These are phyloP conservation scores for Galeruca laticollis DNA, from an alignment of 2,888 invertebrate genomes.

Conservation along the genomic window DNA sequence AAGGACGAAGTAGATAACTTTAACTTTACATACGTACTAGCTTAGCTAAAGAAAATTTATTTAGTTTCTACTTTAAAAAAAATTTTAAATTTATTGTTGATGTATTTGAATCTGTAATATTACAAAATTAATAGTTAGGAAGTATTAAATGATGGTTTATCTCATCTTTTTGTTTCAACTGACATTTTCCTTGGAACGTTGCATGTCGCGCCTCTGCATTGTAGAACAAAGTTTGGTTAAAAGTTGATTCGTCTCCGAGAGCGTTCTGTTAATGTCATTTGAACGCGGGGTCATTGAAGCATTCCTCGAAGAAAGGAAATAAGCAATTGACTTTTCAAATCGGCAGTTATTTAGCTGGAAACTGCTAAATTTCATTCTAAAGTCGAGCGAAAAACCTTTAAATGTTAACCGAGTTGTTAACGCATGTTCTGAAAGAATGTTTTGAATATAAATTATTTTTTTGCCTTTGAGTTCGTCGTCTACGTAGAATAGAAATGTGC, in stretches of 20 bases:
- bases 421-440: slow-evolving; percentile 31
- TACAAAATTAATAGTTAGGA: no score
- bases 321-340: slow-evolving; percentile 63
- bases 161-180: no score
- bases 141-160: no score
- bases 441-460: slow-evolving; percentile 37
- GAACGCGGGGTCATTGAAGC: slow-evolving; percentile 60
- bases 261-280: slow-evolving; percentile 61
- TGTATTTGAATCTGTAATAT: no score
- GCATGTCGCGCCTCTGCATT: slow-evolving; percentile 20
- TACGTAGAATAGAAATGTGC: slow-evolving; percentile 24
- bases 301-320: slow-evolving; percentile 59
- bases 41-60: neutral
- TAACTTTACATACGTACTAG: neutral
- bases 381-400: slow-evolving; percentile 47
- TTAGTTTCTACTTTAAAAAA: no score
- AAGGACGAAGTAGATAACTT: slow-evolving; percentile 19
- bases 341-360: slow-evolving; percentile 54
- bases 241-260: slow-evolving; percentile 42
- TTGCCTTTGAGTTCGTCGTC: neutral
- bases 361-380: slow-evolving; percentile 53
- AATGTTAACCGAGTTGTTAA: slow-evolving; percentile 51
- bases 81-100: no score
- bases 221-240: slow-evolving; percentile 36
- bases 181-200: neutral